Evolutionary conservation across 2,888 invertebrate genomes (phyloP).

Genomic region (Chrysodeixis includens): DNA sequence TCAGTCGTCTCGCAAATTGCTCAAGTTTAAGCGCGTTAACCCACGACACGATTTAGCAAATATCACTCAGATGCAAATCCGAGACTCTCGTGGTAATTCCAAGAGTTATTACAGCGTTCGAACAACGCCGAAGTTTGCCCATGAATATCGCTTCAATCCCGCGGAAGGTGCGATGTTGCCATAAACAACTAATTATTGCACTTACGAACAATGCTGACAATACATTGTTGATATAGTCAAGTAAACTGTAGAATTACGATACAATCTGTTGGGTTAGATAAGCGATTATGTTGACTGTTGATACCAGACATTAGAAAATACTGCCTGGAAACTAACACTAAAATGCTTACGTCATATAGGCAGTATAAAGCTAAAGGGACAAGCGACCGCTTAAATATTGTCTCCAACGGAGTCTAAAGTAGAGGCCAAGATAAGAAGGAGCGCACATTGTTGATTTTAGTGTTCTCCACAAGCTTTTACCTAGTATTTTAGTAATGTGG

Average conservation of each 20-base stretch:
- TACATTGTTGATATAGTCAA: neutral
- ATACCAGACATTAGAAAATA: neutral
- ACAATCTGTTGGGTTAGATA: neutral
- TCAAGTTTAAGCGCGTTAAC: constrained; percentile 67
- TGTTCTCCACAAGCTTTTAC: constrained; percentile 51
- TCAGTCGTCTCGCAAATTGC: constrained; percentile 63
- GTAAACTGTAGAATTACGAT: neutral
- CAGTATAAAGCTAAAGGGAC: constrained; percentile 48
- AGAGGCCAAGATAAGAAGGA: constrained; percentile 53
- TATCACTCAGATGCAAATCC: constrained; percentile 69
- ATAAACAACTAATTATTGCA: constrained; percentile 31
- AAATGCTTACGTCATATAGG: constrained; percentile 32
- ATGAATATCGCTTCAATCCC: constrained; percentile 49
- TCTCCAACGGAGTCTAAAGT: constrained; percentile 49
- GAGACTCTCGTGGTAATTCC: constrained; percentile 59
- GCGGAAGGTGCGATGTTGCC: constrained; percentile 29
- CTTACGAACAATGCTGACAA: constrained; percentile 7
- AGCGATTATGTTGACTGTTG: neutral
- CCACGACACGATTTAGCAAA: constrained; percentile 68
- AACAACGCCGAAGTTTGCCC: constrained; percentile 56
- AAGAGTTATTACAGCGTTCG: constrained; percentile 62
- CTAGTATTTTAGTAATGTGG: constrained; percentile 15
- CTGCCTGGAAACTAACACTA: constrained; percentile 10
- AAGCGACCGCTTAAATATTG: constrained; percentile 54
- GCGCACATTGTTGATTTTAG: constrained; percentile 55